A percentile compares a stretch with the other conserved stretches of the same genome.
phyloP scores from a whole-genome alignment of 2,113 vertebrate species.

The Gavia stellata region DNA sequence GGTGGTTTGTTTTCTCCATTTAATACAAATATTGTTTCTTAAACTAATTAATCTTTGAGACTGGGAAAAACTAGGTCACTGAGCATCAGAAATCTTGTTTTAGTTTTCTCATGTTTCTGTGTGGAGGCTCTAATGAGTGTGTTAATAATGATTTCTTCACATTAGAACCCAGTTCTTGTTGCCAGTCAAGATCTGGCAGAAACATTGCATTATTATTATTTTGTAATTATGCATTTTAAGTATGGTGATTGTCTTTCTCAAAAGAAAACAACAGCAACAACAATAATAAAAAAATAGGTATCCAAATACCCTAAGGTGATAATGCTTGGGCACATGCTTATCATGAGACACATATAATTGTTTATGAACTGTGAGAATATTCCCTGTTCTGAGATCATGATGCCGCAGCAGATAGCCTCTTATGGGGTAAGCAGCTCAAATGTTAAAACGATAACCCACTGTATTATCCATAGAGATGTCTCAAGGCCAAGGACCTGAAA shows the following conservation, averaged over 20 bases:
- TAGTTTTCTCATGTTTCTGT: neutral
- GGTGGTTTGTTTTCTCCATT: neutral
- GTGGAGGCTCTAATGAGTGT: conserved; percentile 10
- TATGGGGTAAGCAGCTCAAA: neutral
- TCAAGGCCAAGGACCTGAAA: neutral
- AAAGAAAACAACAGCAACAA: neutral
- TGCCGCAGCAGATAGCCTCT: neutral
- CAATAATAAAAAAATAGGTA: neutral
- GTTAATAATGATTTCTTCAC: conserved; percentile 26
- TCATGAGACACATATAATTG: neutral
- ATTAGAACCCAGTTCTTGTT: neutral
- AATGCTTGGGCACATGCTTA: neutral
- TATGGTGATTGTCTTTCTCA: neutral
- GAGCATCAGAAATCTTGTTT: conserved; percentile 23
- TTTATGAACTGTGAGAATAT: neutral
- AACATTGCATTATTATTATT: neutral
- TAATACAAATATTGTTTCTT: conserved; percentile 17
- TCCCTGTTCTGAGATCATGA: neutral
- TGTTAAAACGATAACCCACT: neutral
- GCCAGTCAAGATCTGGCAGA: conserved; percentile 30
- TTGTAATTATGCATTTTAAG: conserved; percentile 23
- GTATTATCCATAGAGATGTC: neutral
- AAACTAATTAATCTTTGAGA: conserved; percentile 12
- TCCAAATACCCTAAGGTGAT: neutral
- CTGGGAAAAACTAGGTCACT: conserved; percentile 14